These are phyloP conservation scores for Flexamia atlantica DNA, from an alignment of 2,888 invertebrate genomes.

Conservation along the genomic window DNA sequence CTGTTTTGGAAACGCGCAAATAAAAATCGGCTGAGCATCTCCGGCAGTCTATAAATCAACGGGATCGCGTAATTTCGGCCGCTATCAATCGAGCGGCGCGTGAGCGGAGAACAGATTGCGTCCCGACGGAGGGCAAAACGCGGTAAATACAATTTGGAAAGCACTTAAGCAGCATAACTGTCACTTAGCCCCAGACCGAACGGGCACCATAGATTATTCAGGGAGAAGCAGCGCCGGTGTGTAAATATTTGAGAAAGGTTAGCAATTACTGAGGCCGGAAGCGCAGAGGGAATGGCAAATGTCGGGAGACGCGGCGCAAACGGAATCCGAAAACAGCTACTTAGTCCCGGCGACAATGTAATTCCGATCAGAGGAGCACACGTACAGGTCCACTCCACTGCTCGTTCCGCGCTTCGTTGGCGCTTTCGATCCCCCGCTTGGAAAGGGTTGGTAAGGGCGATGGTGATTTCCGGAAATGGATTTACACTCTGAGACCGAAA, in stretches of 20 bases:
- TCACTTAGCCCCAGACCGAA: constrained; percentile 31
- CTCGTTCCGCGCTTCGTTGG: constrained; percentile 21
- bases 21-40: neutral
- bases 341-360: constrained; percentile 60
- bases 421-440: neutral
- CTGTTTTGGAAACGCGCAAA: constrained; percentile 12
- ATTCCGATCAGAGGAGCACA: constrained; percentile 49
- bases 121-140: constrained; percentile 33
- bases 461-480: too few relatives aligned
- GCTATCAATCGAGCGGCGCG: constrained; percentile 28
- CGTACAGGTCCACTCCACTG: constrained; percentile 38
- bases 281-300: constrained; percentile 60
- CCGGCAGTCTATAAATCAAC: constrained; percentile 20
- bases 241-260: constrained; percentile 63
- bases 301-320: constrained; percentile 49
- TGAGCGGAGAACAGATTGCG: constrained; percentile 24
- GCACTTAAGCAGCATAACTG: constrained; percentile 62
- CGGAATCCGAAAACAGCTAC: constrained; percentile 59
- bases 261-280: constrained; percentile 56
- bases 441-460: too few relatives aligned
- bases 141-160: constrained; percentile 58
- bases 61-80: constrained; percentile 16
- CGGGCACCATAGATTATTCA: constrained; percentile 53
- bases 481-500: too few relatives aligned
- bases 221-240: constrained; percentile 28